Conservation (phyloP, 2,113 vertebrate genomes). For the Empidonax alnorum region DNA sequence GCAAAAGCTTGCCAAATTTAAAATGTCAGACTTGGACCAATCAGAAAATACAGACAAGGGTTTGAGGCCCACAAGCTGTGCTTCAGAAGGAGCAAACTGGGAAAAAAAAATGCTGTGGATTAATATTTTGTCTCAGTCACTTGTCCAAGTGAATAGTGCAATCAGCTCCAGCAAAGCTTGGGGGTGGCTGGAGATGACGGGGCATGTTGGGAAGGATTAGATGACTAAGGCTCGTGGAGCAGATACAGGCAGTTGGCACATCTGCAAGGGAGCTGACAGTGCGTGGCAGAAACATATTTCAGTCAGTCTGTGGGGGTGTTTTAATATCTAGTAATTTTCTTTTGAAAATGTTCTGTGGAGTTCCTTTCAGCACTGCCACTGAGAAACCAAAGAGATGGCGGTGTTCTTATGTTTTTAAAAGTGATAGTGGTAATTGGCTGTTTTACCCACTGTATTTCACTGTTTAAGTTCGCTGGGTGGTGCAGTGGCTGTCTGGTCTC, state of each 20-base stretch:
- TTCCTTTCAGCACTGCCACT: neutral
- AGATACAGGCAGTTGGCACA: neutral
- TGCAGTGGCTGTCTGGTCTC: neutral
- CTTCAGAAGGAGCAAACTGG: neutral
- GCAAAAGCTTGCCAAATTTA: neutral
- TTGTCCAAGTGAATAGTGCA: neutral
- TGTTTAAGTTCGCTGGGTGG: neutral
- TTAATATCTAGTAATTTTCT: neutral
- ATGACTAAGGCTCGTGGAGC: neutral
- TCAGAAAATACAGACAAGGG: neutral
- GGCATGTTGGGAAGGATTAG: neutral
- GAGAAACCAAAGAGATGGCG: neutral
- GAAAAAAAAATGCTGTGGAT: neutral
- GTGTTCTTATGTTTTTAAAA: neutral
- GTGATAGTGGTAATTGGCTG: neutral
- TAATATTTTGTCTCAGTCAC: neutral
- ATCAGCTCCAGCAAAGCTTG: neutral
- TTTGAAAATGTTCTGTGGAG: neutral
- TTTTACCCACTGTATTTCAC: neutral
- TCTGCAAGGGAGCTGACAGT: neutral
- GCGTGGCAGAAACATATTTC: neutral
- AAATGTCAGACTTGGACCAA: neutral
- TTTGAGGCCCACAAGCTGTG: neutral
- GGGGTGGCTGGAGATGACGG: neutral
- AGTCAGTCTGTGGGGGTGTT: neutral